Conservation (phyloP, 2,797 vertebrate genomes). For the Leptodactylus fallax region DNA sequence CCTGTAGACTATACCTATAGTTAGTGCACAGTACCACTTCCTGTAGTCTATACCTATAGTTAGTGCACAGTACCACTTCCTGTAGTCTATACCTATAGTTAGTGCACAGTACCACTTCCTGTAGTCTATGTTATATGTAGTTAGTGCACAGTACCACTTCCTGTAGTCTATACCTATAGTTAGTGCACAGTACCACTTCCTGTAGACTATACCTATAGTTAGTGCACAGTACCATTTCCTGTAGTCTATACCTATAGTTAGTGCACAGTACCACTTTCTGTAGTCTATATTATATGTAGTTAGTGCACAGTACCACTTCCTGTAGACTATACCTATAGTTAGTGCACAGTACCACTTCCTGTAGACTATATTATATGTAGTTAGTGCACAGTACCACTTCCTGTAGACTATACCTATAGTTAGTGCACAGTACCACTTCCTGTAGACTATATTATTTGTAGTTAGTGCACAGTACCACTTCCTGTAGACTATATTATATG, state of each 20-base stretch:
- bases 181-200: no score
- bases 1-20: background rate
- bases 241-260: background rate
- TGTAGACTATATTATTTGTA: background rate
- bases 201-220: background rate
- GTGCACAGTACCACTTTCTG: background rate
- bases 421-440: no score
- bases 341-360: no score
- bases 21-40: no score
- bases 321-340: no score
- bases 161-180: no score
- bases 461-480: conserved; percentile 1
- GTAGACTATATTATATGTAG: no score
- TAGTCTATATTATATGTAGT: background rate
- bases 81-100: background rate
- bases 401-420: background rate
- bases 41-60: background rate
- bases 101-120: background rate
- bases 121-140: no score
- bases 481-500: background rate
- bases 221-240: no score
- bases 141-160: no score
- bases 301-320: conserved; percentile 1
- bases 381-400: no score
- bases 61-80: background rate